A percentile compares a stretch with the other conserved stretches of the same genome.
phyloP scores from a whole-genome alignment of 2,113 vertebrate genomes.

The Notothenia rossii region DNA sequence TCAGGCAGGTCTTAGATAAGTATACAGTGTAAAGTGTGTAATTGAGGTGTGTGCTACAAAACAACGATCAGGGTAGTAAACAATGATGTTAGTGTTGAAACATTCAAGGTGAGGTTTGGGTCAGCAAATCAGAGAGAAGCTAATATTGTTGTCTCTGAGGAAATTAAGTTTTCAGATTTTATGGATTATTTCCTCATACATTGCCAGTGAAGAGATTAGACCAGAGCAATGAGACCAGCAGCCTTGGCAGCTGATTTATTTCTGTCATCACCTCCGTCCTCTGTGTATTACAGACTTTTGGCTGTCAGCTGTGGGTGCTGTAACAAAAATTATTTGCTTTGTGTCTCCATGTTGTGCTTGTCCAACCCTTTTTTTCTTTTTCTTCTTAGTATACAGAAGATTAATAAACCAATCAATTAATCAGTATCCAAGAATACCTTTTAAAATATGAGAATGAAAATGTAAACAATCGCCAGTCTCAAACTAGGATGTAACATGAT shows the following conservation, averaged over 20 bases:
- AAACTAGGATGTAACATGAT: neutral
- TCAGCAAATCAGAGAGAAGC: conserved; percentile 18
- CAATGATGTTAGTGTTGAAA: conserved; percentile 16
- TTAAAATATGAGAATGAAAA: neutral
- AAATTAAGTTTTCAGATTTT: conserved; percentile 9
- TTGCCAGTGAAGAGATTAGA: conserved; percentile 6
- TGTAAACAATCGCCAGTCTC: neutral
- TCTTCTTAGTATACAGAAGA: neutral
- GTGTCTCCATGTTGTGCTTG: neutral
- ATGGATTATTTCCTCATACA: conserved; percentile 37
- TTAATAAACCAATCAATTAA: neutral
- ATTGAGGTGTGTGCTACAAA: conserved; percentile 20
- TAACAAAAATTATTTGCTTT: conserved; percentile 7
- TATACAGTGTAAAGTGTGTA: conserved; percentile 24
- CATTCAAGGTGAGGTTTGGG: neutral
- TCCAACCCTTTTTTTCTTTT: neutral
- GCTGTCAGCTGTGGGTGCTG: neutral
- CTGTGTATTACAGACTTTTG: neutral
- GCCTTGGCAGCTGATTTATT: conserved; percentile 24
- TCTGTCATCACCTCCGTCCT: conserved; percentile 25
- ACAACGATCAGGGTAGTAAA: conserved; percentile 30
- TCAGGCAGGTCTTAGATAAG: conserved; percentile 50
- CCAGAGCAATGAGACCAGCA: conserved; percentile 10
- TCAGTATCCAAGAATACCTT: neutral
- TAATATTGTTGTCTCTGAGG: neutral